phyloP scores from a whole-genome alignment of 2,888 invertebrate species.

The Salticus scenicus region DNA sequence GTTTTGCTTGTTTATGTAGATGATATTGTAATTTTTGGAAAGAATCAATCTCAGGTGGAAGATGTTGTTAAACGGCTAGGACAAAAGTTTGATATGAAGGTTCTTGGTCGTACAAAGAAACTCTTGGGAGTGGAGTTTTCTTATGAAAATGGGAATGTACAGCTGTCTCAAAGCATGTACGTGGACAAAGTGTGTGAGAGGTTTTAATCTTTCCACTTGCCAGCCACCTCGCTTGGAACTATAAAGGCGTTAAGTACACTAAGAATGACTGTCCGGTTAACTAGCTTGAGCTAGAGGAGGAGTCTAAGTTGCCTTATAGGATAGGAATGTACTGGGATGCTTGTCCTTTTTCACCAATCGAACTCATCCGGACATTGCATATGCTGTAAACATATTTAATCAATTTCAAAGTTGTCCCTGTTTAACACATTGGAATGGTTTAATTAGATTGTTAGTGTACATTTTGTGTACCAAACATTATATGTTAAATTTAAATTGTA shows the following conservation, averaged over 20 bases:
- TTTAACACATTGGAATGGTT: too few relatives aligned
- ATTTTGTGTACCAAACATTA: too few relatives aligned
- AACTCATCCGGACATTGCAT: neutral
- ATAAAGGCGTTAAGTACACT: too few relatives aligned
- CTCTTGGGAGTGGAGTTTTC: neutral
- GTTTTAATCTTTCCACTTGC: neutral
- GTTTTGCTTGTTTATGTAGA: neutral
- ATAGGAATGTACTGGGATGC: neutral
- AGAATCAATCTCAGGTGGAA: neutral
- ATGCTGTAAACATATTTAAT: too few relatives aligned
- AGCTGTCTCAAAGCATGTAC: neutral
- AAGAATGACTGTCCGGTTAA: neutral
- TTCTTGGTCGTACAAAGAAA: neutral
- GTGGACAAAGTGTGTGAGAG: neutral
- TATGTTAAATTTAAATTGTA: too few relatives aligned
- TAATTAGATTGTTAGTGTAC: too few relatives aligned
- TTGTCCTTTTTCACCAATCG: neutral
- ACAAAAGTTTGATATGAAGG: neutral
- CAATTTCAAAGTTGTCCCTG: too few relatives aligned
- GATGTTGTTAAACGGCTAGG: neutral
- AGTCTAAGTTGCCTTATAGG: neutral
- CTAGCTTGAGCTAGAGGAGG: neutral
- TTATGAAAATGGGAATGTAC: neutral
- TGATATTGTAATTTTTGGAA: too few relatives aligned
- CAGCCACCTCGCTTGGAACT: too few relatives aligned